These are phyloP conservation scores for Podabrus alpinus DNA, from an alignment of 2,888 invertebrate genomes.

Conservation along the genomic window DNA sequence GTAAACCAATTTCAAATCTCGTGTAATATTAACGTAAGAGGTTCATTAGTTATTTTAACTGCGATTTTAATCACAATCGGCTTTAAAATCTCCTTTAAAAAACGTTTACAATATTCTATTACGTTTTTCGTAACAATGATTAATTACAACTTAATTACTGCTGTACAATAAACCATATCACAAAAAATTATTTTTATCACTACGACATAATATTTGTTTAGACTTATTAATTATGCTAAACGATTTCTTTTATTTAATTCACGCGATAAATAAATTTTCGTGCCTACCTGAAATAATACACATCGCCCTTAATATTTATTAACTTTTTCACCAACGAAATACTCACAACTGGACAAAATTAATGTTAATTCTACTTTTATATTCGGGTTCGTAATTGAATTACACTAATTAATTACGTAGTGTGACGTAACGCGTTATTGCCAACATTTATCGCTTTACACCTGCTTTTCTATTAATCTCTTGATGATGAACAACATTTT, in stretches of 20 bases:
- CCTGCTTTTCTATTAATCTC: not conserved
- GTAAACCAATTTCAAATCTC: slow-evolving; percentile 1
- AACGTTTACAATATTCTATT: slow-evolving; percentile 1
- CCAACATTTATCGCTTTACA: not conserved
- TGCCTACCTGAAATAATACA: not conserved
- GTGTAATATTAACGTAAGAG: not conserved
- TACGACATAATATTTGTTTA: not conserved
- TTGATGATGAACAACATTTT: not conserved
- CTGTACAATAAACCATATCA: slow-evolving; percentile 1
- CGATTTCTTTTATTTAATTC: not conserved
- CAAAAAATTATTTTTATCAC: not conserved
- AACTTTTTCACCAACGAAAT: not conserved
- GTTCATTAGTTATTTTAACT: slow-evolving; percentile 1
- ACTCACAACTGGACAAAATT: not conserved
- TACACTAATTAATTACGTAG: not conserved
- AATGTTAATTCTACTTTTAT: not conserved
- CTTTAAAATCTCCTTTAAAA: not conserved
- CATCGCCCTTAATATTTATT: not conserved
- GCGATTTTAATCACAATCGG: not conserved
- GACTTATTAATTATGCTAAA: slow-evolving; percentile 3
- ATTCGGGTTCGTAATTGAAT: not conserved
- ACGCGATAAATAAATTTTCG: not conserved
- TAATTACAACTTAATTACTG: not conserved
- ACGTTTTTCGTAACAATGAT: not conserved
- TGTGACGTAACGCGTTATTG: not conserved